Base-by-base conservation (phyloP, 1,140 invertebrate species). In the Xylocopa sonorina region DNA sequence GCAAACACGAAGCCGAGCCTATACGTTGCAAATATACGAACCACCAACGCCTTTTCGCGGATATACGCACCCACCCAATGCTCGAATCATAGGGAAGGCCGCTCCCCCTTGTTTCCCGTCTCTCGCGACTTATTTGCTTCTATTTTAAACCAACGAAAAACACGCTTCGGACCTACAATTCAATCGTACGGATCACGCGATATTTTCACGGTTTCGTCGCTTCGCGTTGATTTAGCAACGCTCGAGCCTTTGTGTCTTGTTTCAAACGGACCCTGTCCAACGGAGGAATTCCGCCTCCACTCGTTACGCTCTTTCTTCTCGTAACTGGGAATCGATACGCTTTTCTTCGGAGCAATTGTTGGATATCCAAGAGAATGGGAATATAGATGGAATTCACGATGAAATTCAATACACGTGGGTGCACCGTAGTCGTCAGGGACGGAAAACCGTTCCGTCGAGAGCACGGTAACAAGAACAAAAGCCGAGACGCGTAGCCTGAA, bases 1-100 rank as follows among this genome's bases (percentile, higher is more conserved):
- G 78, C 73, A 81, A 85, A 84, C 83, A 84, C 74, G 71, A 73
- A 55, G 73, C 21, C 21, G 9, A 29, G 43, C 48, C 51, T 27
- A 7, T 50, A 18, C 43, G 21, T 41, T 34, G 60, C 55, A 66
- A 24, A 53, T 55, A 41, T 18, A 62, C 27, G 21, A 18, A 7
- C 6, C 21, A 63, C 21, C 60, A 63, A 73, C 78, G 72, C 62
- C 55, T 78, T 60, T n/a, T n/a, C 16, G 29, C 14, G n/a, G n/a
- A n/a, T n/a, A n/a, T n/a, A n/a, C n/a, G 24, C 27, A 53, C 53
- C 51, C 73, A 83, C 60, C 76, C 73, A 82, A 9, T 24, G 27
- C 43, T 7, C 27, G 24, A 48, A 48, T 27, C 21, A 67, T 34
- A 5, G 64, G 38, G 74, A 57, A 41, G 21, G 79, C 78, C 79